phyloP scores from a whole-genome alignment of 2,797 vertebrate genomes.

The Orientallactaga sibirica region DNA sequence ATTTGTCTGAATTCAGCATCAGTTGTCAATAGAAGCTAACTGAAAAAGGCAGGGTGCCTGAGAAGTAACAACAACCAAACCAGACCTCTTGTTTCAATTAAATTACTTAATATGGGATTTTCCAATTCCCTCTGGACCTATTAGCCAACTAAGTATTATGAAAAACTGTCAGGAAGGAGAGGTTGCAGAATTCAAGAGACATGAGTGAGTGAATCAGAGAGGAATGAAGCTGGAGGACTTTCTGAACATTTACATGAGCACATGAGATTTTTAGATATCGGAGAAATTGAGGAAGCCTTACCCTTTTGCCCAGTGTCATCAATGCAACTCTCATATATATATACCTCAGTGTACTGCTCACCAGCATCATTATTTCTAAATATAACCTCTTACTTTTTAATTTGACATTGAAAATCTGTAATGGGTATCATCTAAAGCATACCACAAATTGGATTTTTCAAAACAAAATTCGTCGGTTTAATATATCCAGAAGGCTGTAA shows the following conservation, averaged over 20 bases:
- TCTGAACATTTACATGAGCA: constrained; percentile 3
- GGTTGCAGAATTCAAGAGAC: constrained; percentile 41
- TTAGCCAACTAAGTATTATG: constrained; percentile 67
- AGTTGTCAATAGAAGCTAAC: constrained; percentile 65
- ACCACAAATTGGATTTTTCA: neutral
- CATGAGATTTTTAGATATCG: neutral
- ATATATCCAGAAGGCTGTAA: neutral
- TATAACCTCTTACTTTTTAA: constrained; percentile 12
- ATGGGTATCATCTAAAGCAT: constrained; percentile 9
- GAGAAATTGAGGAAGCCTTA: constrained; percentile 10
- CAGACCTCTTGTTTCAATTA: constrained; percentile 74
- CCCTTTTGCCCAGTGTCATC: neutral
- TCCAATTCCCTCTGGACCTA: constrained; percentile 59
- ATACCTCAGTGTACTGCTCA: neutral
- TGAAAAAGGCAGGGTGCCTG: constrained; percentile 29
- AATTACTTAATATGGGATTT: constrained; percentile 68
- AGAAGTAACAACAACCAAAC: constrained; percentile 50
- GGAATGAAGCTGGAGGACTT: neutral
- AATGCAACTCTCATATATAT: neutral
- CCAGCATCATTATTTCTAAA: constrained; percentile 7
- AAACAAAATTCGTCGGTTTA: constrained; percentile 12
- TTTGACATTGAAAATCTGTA: neutral
- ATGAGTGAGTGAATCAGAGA: constrained; percentile 37
- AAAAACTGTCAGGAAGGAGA: constrained; percentile 58
- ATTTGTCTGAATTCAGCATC: constrained; percentile 66